phyloP scores from a whole-genome alignment of 1,140 invertebrate genomes.

The Lamellibrachia luymesi region DNA sequence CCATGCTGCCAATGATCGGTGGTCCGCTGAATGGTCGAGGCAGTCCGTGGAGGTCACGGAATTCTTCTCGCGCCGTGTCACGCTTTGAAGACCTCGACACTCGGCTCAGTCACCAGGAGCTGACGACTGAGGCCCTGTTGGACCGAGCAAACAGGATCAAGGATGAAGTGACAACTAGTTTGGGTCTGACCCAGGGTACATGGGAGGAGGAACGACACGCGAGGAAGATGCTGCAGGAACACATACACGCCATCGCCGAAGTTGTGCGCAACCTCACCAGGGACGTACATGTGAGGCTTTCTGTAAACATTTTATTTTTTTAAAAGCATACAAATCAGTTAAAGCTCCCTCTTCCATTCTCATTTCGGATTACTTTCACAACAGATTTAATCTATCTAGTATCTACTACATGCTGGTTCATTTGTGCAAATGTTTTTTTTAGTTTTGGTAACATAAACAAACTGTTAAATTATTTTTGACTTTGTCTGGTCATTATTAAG shows the following conservation, averaged over 20 bases:
- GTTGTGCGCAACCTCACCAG: constrained; percentile 50
- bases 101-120: constrained; percentile 10
- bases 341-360: background rate
- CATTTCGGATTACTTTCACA: too few relatives aligned
- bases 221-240: constrained; percentile 49
- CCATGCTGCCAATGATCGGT: constrained; percentile 6
- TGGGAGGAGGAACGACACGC: constrained; percentile 52
- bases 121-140: constrained; percentile 31
- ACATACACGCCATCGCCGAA: constrained; percentile 53
- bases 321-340: too few relatives aligned
- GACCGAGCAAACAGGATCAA: constrained; percentile 53
- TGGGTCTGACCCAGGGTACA: constrained; percentile 52
- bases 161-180: constrained; percentile 53
- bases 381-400: too few relatives aligned
- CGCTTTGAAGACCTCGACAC: background rate
- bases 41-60: background rate
- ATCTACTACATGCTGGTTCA: too few relatives aligned
- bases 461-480: too few relatives aligned
- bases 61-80: background rate
- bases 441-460: too few relatives aligned
- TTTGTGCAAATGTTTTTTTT: too few relatives aligned
- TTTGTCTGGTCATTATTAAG: too few relatives aligned
- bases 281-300: constrained; percentile 48
- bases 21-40: too few relatives aligned
- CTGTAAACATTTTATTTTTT: background rate